Evolutionary conservation across 2,113 vertebrate genomes (phyloP), one percentile per base, ranked within the genome.

Genomic region (Pseudonaja textilis): DNA sequence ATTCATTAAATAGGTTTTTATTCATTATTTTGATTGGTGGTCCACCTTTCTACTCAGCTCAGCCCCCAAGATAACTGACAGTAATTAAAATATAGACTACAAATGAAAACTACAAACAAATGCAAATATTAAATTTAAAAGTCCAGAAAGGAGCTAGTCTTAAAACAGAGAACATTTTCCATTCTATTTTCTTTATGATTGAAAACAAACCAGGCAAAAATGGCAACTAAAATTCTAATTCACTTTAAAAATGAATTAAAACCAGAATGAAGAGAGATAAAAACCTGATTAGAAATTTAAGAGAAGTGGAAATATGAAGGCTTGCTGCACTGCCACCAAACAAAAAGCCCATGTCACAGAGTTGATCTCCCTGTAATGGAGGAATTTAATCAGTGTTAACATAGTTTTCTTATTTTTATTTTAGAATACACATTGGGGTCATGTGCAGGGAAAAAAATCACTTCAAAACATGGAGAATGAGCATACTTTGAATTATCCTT

Each of bases 341-440:
- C 89, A 93, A 92, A 90, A 96, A 96, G 93, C 94, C 61, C 55
- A 91, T 47, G 55, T 14, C 88, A 64, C n/a, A 8, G 0, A 90
- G 7, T 1, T 0, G 0, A 91, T 89, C 92, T 91, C 57, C 3
- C 0, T 20, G 89, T 74, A 55, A 87, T 29, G 94, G 93, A 94
- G 56, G 34, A 91, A 45, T 22, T 4, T 0, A 0, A 45, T 20
- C 2, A 6, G n/a, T 74, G 5, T 74, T 74, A 74, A 18, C n/a
- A 18, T 74, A 74, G 69, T 74, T 74, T 74, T 34, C 29, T 34
- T 74, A 74, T 34, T 74, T 74, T 74, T 34, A 29, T 34, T 74
- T 74, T 74, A 74, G n/a, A 74, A n/a, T n/a, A 74, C 1, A 2
- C 5, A 74, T 34, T 34, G 64, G 14, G 14, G 5, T 34, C n/a